Evolutionary conservation across 2,888 invertebrate genomes (phyloP).

Genomic region (Adineta ricciae): DNA sequence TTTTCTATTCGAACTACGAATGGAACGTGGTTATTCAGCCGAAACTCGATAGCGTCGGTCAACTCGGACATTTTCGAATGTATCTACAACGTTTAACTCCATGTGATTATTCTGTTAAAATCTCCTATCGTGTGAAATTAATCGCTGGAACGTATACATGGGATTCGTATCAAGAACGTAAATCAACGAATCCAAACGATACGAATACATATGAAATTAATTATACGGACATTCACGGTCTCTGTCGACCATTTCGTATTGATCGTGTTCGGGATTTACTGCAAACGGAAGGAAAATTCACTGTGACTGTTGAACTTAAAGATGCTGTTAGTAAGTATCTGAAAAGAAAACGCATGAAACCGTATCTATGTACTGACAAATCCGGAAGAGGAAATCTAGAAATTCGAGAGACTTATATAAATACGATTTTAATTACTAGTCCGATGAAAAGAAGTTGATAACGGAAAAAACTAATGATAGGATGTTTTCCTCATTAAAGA

Average conservation of each 20-base stretch:
- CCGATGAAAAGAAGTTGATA: background rate
- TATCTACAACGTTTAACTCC: constrained; percentile 64
- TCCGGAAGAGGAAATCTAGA: background rate
- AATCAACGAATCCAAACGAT: background rate
- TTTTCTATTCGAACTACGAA: constrained; percentile 31
- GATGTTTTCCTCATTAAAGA: background rate
- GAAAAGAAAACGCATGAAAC: background rate
- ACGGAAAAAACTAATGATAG: background rate
- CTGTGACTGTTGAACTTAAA: constrained; percentile 12
- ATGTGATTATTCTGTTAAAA: constrained; percentile 68
- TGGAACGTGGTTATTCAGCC: constrained; percentile 30
- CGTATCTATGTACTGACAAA: background rate
- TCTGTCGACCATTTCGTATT: constrained; percentile 39
- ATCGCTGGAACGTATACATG: constrained; percentile 27
- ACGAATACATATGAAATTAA: background rate
- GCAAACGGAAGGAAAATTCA: background rate
- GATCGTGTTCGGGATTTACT: constrained; percentile 29
- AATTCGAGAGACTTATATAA: background rate
- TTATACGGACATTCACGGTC: constrained; percentile 38
- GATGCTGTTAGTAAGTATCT: constrained; percentile 22
- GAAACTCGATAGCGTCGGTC: constrained; percentile 38
- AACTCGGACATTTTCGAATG: constrained; percentile 45
- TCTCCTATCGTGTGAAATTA: constrained; percentile 59
- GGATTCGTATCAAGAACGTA: constrained; percentile 27
- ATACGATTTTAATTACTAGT: background rate